A percentile compares a stretch with the other conserved stretches of the same genome.
phyloP scores from a whole-genome alignment of 30 jellyfish, hydroid and myxozoan species.

The Pseudorhiza aurosa region DNA sequence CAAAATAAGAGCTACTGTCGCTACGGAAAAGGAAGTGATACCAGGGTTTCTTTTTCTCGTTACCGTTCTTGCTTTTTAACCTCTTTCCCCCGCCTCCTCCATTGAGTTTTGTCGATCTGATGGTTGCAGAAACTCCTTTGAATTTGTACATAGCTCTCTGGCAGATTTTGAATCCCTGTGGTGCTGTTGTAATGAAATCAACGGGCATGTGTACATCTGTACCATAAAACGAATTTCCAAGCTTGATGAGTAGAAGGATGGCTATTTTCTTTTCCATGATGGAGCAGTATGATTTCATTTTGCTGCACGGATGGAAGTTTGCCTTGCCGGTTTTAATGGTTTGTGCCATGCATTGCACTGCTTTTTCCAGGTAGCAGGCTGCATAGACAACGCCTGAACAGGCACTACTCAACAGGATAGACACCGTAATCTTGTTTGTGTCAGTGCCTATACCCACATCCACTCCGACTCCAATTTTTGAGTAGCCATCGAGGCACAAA shows the following conservation, averaged over 20 bases:
- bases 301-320: constrained; percentile 31
- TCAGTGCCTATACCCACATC: constrained; percentile 41
- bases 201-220: constrained; percentile 24
- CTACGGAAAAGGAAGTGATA: neutral
- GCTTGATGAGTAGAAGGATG: neutral
- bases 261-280: constrained; percentile 21
- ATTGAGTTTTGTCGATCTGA: neutral
- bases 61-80: neutral
- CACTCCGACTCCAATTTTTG: constrained; percentile 40
- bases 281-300: constrained; percentile 6
- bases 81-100: neutral
- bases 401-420: constrained; percentile 15
- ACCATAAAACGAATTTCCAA: constrained; percentile 18
- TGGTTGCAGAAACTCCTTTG: neutral
- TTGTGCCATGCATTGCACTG: constrained; percentile 30
- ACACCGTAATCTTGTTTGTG: neutral
- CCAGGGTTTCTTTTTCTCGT: neutral
- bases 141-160: neutral
- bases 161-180: neutral
- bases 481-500: constrained; percentile 12
- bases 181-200: neutral
- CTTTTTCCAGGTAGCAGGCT: constrained; percentile 12
- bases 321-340: constrained; percentile 15
- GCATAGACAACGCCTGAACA: constrained; percentile 24
- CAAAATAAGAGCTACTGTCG: neutral